A percentile compares a stretch with the other conserved stretches of the same genome.
phyloP scores from a whole-genome alignment of 37 sponge, comb jelly and placozoan species.

The Tethya wilhelma region DNA sequence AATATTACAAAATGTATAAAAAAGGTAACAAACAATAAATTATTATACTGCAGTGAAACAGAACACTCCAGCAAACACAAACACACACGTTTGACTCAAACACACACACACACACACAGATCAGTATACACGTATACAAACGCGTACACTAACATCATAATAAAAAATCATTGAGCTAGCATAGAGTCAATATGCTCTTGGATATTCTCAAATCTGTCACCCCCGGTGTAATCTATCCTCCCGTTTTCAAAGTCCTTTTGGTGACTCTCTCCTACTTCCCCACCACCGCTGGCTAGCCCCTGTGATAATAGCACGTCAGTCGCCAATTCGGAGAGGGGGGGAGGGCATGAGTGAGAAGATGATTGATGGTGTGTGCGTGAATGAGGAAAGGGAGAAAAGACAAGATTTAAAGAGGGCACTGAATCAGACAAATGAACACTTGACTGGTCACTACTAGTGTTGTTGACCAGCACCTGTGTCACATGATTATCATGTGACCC shows the following conservation, averaged over 20 bases:
- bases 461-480: slow-evolving; percentile 8
- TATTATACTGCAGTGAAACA: too few relatives aligned
- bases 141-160: not conserved
- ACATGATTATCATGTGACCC: slow-evolving; percentile 12
- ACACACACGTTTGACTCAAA: too few relatives aligned
- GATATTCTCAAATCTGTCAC: slow-evolving; percentile 43
- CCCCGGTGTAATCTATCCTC: slow-evolving; percentile 31
- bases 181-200: slow-evolving; percentile 3
- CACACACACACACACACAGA: too few relatives aligned
- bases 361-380: slow-evolving; percentile 6
- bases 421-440: slow-evolving; percentile 29
- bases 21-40: too few relatives aligned
- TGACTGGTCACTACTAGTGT: not conserved
- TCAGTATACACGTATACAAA: not conserved
- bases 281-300: not conserved
- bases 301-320: too few relatives aligned
- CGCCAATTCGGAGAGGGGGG: slow-evolving; percentile 2
- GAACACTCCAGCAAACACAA: too few relatives aligned
- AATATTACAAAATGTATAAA: too few relatives aligned
- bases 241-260: slow-evolving; percentile 27
- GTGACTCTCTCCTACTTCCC: not conserved
- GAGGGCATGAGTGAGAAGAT: not conserved
- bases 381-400: not conserved
- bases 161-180: not conserved
- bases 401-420: slow-evolving; percentile 23